phyloP scores from a whole-genome alignment of 2,888 invertebrate genomes.

The Keiferia lycopersicella region DNA sequence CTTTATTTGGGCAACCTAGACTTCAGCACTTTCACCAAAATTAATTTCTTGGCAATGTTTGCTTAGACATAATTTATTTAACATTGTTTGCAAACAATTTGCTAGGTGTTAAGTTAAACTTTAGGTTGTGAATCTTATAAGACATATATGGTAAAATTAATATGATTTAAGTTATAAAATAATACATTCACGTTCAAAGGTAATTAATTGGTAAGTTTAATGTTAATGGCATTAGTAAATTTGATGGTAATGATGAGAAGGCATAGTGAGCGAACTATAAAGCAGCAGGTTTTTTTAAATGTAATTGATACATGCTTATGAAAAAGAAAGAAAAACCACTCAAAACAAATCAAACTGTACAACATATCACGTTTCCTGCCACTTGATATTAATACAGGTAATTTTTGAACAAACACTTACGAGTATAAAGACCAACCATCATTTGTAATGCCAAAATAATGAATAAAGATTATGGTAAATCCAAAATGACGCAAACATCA shows the following conservation, averaged over 20 bases:
- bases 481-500: neutral
- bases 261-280: neutral
- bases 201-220: too few relatives aligned
- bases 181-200: too few relatives aligned
- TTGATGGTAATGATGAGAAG: too few relatives aligned
- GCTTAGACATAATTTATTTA: neutral
- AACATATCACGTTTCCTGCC: conserved; percentile 7
- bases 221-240: too few relatives aligned
- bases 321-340: neutral
- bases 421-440: too few relatives aligned
- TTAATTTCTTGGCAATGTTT: neutral
- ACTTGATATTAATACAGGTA: neutral
- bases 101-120: neutral
- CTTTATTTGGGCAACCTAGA: neutral
- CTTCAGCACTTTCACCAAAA: neutral
- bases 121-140: neutral
- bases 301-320: neutral
- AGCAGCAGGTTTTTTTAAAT: neutral
- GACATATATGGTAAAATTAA: too few relatives aligned
- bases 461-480: neutral
- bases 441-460: neutral
- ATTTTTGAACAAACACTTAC: neutral
- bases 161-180: too few relatives aligned
- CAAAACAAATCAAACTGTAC: neutral
- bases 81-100: neutral